These are phyloP conservation scores for Microctonus aethiopoides DNA, from an alignment of 2,888 invertebrate species.

Conservation along the genomic window DNA sequence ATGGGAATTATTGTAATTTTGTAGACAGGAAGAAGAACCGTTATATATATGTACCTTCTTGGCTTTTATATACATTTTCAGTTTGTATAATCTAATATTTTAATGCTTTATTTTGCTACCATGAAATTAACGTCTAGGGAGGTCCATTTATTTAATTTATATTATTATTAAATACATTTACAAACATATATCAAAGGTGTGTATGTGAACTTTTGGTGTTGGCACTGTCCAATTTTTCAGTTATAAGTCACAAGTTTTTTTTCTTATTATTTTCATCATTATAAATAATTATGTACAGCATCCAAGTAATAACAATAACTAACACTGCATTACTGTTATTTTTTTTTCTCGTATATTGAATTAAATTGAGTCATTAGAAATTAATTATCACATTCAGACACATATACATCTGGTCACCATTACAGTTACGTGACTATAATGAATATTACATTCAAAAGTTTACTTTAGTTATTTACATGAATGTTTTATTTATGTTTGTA, in stretches of 20 bases:
- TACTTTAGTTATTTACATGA: too few relatives aligned
- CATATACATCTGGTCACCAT: too few relatives aligned
- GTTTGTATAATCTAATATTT: conserved; percentile 48
- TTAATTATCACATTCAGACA: too few relatives aligned
- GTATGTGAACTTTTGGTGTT: neutral
- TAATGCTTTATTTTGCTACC: conserved; percentile 39
- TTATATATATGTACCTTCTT: conserved; percentile 50
- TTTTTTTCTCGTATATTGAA: too few relatives aligned
- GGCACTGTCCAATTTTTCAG: neutral
- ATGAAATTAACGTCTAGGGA: conserved; percentile 55
- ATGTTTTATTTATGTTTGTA: too few relatives aligned
- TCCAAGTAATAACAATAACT: neutral
- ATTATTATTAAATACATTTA: conserved; percentile 56
- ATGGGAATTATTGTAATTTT: conserved; percentile 62
- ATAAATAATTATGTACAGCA: neutral
- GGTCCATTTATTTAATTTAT: conserved; percentile 58
- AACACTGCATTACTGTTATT: neutral
- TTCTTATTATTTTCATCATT: neutral
- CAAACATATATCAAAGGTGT: conserved; percentile 3
- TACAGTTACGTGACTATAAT: too few relatives aligned
- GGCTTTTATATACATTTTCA: conserved; percentile 26
- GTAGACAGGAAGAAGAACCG: conserved; percentile 56
- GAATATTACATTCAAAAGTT: too few relatives aligned
- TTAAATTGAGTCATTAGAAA: too few relatives aligned
- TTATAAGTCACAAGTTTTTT: neutral